These are phyloP conservation scores for Gobius niger DNA, from an alignment of 2,113 vertebrate genomes.

Conservation along the genomic window DNA sequence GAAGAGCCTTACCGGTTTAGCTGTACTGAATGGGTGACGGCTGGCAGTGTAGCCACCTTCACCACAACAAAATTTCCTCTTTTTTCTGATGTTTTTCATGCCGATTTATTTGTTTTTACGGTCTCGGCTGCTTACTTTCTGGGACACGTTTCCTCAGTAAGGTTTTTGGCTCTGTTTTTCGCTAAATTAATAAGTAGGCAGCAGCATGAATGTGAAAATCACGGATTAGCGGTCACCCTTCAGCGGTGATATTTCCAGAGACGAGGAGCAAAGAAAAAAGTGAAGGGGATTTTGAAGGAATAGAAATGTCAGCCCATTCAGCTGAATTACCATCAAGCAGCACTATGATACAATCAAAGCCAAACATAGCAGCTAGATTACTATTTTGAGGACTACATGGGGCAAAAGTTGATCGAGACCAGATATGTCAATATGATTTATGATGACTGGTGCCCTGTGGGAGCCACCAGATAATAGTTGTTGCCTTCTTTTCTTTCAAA, in stretches of 20 bases:
- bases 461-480: too few relatives aligned
- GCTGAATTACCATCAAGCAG: background rate
- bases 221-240: background rate
- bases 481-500: too few relatives aligned
- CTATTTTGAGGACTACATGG: too few relatives aligned
- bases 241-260: constrained; percentile 3
- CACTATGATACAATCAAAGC: too few relatives aligned
- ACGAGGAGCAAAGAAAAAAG: background rate
- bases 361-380: too few relatives aligned
- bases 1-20: background rate
- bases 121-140: background rate
- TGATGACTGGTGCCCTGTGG: too few relatives aligned
- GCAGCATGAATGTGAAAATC: background rate
- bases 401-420: too few relatives aligned
- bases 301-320: background rate
- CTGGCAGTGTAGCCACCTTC: background rate
- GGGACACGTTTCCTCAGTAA: background rate
- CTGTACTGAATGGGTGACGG: background rate
- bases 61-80: background rate
- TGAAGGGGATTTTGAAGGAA: background rate
- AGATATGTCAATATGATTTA: too few relatives aligned
- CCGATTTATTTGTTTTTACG: background rate
- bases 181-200: background rate
- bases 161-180: background rate
- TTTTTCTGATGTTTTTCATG: background rate